phyloP scores from a whole-genome alignment of 2,888 invertebrate genomes.

The Latrodectus elegans region DNA sequence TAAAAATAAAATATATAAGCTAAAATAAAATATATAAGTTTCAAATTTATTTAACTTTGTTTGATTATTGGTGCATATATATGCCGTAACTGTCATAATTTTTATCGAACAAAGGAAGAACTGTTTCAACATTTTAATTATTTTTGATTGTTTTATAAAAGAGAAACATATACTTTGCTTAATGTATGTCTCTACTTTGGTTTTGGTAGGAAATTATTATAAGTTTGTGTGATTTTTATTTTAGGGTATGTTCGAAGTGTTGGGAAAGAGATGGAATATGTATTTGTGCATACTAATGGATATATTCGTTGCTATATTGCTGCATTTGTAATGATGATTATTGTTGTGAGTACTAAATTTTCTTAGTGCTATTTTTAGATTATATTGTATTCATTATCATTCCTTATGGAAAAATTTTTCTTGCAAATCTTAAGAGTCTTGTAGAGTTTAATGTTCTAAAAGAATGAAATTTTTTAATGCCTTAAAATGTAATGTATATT shows the following conservation, averaged over 20 bases:
- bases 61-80: neutral
- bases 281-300: constrained; percentile 39
- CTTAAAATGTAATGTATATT: too few relatives aligned
- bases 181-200: too few relatives aligned
- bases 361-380: too few relatives aligned
- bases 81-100: too few relatives aligned
- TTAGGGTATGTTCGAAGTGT: constrained; percentile 42
- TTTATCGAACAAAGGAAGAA: neutral
- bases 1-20: too few relatives aligned
- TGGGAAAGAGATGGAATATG: constrained; percentile 37
- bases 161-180: too few relatives aligned
- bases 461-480: too few relatives aligned
- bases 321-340: constrained; percentile 16
- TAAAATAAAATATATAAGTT: too few relatives aligned
- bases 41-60: neutral
- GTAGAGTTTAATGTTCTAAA: too few relatives aligned
- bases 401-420: too few relatives aligned
- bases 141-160: neutral
- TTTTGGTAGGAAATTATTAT: neutral
- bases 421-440: too few relatives aligned
- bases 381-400: too few relatives aligned
- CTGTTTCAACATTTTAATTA: neutral
- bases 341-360: constrained; percentile 18
- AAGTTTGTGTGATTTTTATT: neutral
- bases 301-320: constrained; percentile 9